phyloP scores from a whole-genome alignment of 2,888 invertebrate species.

The Cartodere bifasciata region DNA sequence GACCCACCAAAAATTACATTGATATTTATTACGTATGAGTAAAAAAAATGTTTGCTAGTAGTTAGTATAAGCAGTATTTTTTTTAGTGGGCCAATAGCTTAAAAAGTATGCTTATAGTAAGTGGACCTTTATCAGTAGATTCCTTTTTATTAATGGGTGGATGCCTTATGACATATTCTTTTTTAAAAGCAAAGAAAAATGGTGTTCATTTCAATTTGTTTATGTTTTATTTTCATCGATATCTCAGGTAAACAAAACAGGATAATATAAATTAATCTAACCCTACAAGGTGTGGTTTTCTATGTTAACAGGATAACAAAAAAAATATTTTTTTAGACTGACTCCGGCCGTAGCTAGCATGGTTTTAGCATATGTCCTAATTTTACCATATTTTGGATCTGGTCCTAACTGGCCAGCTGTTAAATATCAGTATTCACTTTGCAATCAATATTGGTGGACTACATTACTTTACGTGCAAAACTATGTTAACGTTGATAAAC shows the following conservation, averaged over 20 bases:
- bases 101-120: slow-evolving; percentile 28
- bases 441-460: slow-evolving; percentile 8
- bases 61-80: slow-evolving; percentile 36
- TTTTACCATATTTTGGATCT: slow-evolving; percentile 4
- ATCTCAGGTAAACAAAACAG: slow-evolving; percentile 11
- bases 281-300: too few species aligned
- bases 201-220: slow-evolving; percentile 24
- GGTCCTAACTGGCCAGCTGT: slow-evolving; percentile 7
- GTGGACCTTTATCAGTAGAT: slow-evolving; percentile 42
- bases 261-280: slow-evolving; percentile 3
- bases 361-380: slow-evolving; percentile 5
- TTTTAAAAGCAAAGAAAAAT: slow-evolving; percentile 23
- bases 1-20: slow-evolving; percentile 2
- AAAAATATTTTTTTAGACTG: slow-evolving; percentile 6
- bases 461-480: slow-evolving; percentile 10
- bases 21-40: slow-evolving; percentile 2
- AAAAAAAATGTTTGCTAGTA: too few species aligned
- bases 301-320: too few species aligned
- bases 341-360: slow-evolving; percentile 7
- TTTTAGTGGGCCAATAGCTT: slow-evolving; percentile 21
- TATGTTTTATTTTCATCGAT: slow-evolving; percentile 15
- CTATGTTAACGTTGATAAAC: slow-evolving; percentile 4
- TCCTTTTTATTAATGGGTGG: slow-evolving; percentile 50
- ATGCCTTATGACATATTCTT: slow-evolving; percentile 37
- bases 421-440: neutral